Evolutionary conservation across 2,797 vertebrate species (phyloP).

Genomic region (Okamejei kenojei): DNA sequence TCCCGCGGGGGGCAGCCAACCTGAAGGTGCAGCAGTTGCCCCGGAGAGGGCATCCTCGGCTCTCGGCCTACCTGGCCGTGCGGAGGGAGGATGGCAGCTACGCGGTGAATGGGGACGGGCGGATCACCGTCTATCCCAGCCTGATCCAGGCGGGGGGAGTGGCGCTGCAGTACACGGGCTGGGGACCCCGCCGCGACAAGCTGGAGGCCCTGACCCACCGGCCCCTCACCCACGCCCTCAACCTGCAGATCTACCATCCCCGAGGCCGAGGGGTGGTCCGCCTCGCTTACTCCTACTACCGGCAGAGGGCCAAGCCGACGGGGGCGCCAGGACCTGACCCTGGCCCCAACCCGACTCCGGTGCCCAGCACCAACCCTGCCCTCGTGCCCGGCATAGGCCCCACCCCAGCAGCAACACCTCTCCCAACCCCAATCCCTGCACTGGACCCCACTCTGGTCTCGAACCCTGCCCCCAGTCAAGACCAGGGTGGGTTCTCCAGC

Average conservation of each 20-base stretch:
- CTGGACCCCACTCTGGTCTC: too few species aligned
- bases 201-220: constrained; percentile 47
- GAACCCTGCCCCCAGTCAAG: too few species aligned
- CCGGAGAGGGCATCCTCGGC: fast-evolving
- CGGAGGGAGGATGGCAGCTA: constrained; percentile 45
- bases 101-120: constrained; percentile 53
- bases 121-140: constrained; percentile 48
- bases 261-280: constrained; percentile 41
- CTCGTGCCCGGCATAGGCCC: too few species aligned
- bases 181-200: constrained; percentile 43
- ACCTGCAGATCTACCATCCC: constrained; percentile 55
- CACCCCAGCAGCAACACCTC: too few species aligned
- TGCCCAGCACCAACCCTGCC: not conserved
- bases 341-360: not conserved
- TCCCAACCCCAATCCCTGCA: too few species aligned
- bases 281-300: constrained; percentile 57
- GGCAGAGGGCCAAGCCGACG: not conserved
- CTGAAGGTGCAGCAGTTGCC: constrained; percentile 54
- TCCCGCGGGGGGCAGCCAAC: constrained; percentile 55
- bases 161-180: constrained; percentile 54
- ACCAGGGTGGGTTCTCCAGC: too few species aligned
- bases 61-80: constrained; percentile 54
- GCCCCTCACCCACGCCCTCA: constrained; percentile 51
- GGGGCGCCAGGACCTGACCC: not conserved
- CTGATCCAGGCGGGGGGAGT: constrained; percentile 46